phyloP scores from a whole-genome alignment of 2,888 invertebrate species.

The Aradus depressus region DNA sequence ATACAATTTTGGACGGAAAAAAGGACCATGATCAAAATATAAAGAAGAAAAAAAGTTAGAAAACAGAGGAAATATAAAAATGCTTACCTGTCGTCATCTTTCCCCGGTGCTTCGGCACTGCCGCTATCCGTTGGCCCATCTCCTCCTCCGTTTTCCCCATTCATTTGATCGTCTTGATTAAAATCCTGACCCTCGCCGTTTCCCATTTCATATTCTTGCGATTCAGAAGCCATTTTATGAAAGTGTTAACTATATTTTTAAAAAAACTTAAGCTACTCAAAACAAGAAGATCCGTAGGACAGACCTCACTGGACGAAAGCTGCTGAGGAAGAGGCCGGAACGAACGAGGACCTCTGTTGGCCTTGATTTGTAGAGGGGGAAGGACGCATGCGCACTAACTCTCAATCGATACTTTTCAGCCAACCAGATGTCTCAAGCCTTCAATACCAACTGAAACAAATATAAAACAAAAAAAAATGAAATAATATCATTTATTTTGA shows the following conservation, averaged over 20 bases:
- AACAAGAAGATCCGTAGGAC: neutral
- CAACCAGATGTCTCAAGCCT: constrained; percentile 12
- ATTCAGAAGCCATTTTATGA: constrained; percentile 13
- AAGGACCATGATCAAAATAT: constrained; percentile 2
- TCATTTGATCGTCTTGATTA: constrained; percentile 45
- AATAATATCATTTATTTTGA: no score
- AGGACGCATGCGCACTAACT: constrained; percentile 5
- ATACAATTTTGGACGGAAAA: constrained; percentile 17
- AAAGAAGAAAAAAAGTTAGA: neutral
- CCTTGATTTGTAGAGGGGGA: neutral
- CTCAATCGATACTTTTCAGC: constrained; percentile 12
- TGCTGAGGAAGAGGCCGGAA: constrained; percentile 10
- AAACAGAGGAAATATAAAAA: constrained; percentile 6
- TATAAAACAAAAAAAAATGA: no score
- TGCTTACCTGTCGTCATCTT: constrained; percentile 52
- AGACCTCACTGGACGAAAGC: constrained; percentile 2
- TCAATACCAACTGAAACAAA: no score
- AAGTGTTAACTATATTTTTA: neutral
- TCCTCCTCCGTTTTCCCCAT: constrained; percentile 52
- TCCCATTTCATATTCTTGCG: constrained; percentile 21
- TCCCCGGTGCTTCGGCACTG: constrained; percentile 61
- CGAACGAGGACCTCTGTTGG: neutral
- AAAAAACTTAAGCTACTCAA: neutral
- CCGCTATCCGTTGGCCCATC: constrained; percentile 55
- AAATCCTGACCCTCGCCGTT: constrained; percentile 44